Conservation (phyloP, 2,888 invertebrate species). For the Carabus problematicus region DNA sequence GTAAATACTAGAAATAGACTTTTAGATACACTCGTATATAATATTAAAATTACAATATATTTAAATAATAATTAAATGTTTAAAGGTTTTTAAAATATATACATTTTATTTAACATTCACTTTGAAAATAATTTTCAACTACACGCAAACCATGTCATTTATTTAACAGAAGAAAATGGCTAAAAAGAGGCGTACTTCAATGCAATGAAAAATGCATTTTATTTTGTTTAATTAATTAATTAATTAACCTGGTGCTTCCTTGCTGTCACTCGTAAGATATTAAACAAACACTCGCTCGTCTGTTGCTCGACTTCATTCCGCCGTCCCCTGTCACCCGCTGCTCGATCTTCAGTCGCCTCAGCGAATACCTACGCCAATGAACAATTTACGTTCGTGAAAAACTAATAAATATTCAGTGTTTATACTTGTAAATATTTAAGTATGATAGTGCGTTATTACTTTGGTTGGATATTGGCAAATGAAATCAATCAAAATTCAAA, state of each 20-base stretch:
- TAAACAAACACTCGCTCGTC: slow-evolving; percentile 12
- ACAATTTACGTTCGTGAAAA: not conserved
- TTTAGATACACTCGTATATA: too few relatives aligned
- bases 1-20: too few relatives aligned
- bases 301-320: too few relatives aligned
- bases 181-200: not conserved
- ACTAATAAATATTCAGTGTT: slow-evolving; percentile 27
- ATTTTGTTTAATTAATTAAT: slow-evolving; percentile 22
- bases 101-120: too few relatives aligned
- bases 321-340: not conserved
- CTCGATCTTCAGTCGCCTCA: too few relatives aligned
- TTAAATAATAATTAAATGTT: too few relatives aligned
- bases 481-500: slow-evolving; percentile 35
- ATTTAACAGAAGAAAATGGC: too few relatives aligned
- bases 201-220: slow-evolving; percentile 17
- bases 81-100: too few relatives aligned
- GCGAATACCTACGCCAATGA: too few relatives aligned
- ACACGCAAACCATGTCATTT: too few relatives aligned
- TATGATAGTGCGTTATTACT: slow-evolving; percentile 17
- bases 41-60: too few relatives aligned
- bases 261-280: slow-evolving; percentile 22
- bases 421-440: slow-evolving; percentile 11
- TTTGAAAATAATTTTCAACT: too few relatives aligned
- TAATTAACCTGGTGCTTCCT: slow-evolving; percentile 17
- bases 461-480: slow-evolving; percentile 23